Conservation (phyloP, 2,797 vertebrate genomes). For the Darevskia mixta region DNA sequence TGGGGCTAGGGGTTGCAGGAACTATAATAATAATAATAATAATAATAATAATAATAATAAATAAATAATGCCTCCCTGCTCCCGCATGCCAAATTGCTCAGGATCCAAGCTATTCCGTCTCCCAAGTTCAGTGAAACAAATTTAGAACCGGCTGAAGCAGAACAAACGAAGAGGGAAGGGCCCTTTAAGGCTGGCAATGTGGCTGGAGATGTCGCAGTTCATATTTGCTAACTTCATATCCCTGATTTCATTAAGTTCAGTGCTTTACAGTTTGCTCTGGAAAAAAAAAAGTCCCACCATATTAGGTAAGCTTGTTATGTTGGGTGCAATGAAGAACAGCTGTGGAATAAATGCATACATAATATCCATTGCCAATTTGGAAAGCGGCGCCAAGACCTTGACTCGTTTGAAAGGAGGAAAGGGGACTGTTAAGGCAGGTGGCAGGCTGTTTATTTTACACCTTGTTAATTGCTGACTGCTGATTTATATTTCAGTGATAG, state of each 20-base stretch:
- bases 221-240: slow-evolving; percentile 62
- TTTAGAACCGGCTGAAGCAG: slow-evolving; percentile 61
- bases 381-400: slow-evolving; percentile 63
- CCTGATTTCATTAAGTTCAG: slow-evolving; percentile 71
- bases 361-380: slow-evolving; percentile 68
- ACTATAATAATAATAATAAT: not conserved
- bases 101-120: not conserved
- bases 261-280: slow-evolving; percentile 21
- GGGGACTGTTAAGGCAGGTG: slow-evolving; percentile 69
- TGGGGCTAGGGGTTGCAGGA: not conserved
- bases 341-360: slow-evolving; percentile 73
- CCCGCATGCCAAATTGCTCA: too few relatives aligned
- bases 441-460: slow-evolving; percentile 75
- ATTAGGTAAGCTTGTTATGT: slow-evolving; percentile 73
- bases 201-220: slow-evolving; percentile 57
- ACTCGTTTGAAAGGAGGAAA: slow-evolving; percentile 65
- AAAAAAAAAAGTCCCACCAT: slow-evolving; percentile 68
- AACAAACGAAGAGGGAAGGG: slow-evolving; percentile 59
- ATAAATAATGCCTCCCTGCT: not conserved
- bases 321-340: slow-evolving; percentile 72
- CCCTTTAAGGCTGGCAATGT: slow-evolving; percentile 57
- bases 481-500: slow-evolving; percentile 47
- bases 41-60: not conserved
- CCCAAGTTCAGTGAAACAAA: slow-evolving; percentile 32
- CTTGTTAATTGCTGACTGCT: slow-evolving; percentile 73